These are phyloP conservation scores for Sterna hirundo DNA, from an alignment of 2,113 vertebrate species.

Conservation along the genomic window DNA sequence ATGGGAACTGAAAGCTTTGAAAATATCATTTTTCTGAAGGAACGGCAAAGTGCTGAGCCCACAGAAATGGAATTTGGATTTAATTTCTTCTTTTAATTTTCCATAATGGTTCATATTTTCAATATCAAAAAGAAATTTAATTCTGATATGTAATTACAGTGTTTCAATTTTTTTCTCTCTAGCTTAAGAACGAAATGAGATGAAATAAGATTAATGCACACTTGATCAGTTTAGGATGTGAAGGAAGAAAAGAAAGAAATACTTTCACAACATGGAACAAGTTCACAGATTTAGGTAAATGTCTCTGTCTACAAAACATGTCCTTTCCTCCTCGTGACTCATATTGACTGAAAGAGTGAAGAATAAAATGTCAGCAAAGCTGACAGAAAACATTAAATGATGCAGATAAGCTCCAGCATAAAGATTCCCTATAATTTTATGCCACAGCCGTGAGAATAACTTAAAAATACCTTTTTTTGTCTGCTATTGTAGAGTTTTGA, in stretches of 20 bases:
- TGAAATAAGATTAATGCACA: neutral
- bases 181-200: neutral
- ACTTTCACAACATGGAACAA: neutral
- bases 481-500: neutral
- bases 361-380: neutral
- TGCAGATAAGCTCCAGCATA: neutral
- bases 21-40: neutral
- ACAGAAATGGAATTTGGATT: neutral
- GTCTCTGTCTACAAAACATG: neutral
- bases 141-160: neutral
- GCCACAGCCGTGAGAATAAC: neutral
- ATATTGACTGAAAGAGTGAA: neutral
- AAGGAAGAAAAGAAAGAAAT: neutral
- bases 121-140: neutral
- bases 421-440: slow-evolving; percentile 12
- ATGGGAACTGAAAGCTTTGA: neutral
- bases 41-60: neutral
- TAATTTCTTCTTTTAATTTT: neutral
- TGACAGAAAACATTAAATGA: neutral
- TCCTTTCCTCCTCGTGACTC: neutral
- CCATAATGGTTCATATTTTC: neutral
- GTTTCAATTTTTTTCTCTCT: neutral
- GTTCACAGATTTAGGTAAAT: neutral
- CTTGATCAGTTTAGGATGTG: neutral
- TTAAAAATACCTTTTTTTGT: neutral